Percentiles rank a stretch among this genome's conserved stretches.
Conservation (phyloP, 2,888 invertebrate species). For the Amblyjoppa proteus region DNA sequence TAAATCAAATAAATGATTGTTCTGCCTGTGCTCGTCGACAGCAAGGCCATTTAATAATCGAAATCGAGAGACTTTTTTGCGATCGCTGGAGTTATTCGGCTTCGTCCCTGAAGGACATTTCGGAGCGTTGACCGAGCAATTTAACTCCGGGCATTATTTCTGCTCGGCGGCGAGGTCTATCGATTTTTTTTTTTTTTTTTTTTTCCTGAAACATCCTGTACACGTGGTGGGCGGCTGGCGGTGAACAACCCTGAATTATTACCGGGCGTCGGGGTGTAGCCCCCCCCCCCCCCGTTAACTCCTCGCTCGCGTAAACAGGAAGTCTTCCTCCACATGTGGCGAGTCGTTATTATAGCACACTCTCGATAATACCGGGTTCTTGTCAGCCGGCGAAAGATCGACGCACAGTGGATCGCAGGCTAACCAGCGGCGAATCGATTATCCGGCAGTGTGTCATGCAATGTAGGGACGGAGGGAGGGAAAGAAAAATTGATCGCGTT, state of each 20-base stretch:
- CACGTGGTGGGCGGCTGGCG: conserved; percentile 4
- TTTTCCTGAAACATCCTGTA: not conserved
- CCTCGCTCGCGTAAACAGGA: conserved; percentile 74
- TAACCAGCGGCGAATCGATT: not conserved
- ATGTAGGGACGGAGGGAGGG: not conserved
- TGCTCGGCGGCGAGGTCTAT: too few relatives aligned
- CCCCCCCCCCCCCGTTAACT: conserved; percentile 61
- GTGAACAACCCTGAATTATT: conserved; percentile 45
- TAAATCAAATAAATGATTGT: too few relatives aligned
- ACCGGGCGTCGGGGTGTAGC: conserved; percentile 33
- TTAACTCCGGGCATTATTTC: too few relatives aligned
- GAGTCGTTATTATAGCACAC: conserved; percentile 19
- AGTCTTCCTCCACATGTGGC: conserved; percentile 54
- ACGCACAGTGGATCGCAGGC: not conserved
- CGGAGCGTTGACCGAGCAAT: too few relatives aligned
- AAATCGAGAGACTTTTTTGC: too few relatives aligned
- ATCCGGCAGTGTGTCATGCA: conserved; percentile 3
- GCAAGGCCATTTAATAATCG: too few relatives aligned
- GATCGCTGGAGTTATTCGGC: too few relatives aligned
- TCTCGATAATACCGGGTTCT: not conserved
- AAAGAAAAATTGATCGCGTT: not conserved
- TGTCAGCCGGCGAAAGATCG: conserved; percentile 47
- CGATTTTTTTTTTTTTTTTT: not conserved
- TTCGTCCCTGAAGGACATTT: too few relatives aligned
- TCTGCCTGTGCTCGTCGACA: too few relatives aligned